phyloP scores from a whole-genome alignment of 1,140 invertebrate genomes.

The Penaeus vannamei region DNA sequence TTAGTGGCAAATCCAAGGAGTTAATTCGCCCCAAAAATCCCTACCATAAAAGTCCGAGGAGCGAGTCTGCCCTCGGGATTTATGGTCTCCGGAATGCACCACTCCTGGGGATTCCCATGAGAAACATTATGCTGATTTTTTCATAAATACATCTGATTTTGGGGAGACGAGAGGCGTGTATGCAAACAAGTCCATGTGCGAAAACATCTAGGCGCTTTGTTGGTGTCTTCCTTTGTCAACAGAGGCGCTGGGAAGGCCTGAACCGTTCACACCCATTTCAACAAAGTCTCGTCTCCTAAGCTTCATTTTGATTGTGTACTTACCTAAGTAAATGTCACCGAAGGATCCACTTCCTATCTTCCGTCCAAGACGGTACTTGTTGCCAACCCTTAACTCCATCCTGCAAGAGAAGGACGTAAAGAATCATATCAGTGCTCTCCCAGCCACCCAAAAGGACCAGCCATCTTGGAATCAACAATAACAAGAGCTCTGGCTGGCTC shows the following conservation, averaged over 20 bases:
- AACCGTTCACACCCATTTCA: conserved; percentile 47
- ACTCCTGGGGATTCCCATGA: no score
- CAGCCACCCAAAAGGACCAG: conserved; percentile 46
- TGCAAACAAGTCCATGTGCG: background rate
- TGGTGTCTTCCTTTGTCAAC: conserved; percentile 57
- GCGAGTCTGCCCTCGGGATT: no score
- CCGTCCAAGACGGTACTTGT: conserved; percentile 94
- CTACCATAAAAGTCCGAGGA: no score
- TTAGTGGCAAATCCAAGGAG: no score
- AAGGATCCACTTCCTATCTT: conserved; percentile 99
- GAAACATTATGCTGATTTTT: no score
- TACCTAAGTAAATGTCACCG: conserved; percentile 98
- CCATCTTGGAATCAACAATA: conserved; percentile 68
- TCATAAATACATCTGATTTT: no score
- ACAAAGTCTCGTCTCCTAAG: no score
- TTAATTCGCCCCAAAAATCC: no score
- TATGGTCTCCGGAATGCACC: no score
- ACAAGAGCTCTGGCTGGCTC: conserved; percentile 39
- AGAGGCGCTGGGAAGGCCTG: conserved; percentile 24
- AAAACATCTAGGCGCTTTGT: conserved; percentile 42
- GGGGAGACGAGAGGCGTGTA: no score
- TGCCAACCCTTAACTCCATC: conserved; percentile 86
- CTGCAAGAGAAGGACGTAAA: conserved; percentile 71
- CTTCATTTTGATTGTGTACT: conserved; percentile 68
- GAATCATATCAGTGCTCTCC: conserved; percentile 61